phyloP scores from a whole-genome alignment of 1,140 invertebrate species.

The Chironomus striatipennis region DNA sequence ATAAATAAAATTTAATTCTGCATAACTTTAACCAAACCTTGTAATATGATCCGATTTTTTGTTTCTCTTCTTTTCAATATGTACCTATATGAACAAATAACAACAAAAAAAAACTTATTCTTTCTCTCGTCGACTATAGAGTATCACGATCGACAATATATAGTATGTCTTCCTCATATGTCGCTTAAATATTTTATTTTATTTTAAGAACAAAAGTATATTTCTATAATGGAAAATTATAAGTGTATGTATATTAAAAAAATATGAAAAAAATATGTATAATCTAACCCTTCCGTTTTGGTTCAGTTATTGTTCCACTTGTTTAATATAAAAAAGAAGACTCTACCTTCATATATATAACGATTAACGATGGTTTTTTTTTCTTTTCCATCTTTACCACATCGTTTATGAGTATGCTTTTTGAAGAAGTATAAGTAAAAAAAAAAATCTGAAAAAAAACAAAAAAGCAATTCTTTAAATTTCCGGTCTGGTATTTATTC shows the following conservation, averaged over 20 bases:
- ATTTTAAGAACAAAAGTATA: too few relatives aligned
- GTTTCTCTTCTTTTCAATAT: too few relatives aligned
- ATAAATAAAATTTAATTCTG: too few relatives aligned
- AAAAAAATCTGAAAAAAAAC: slow-evolving; percentile 16
- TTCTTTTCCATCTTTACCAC: slow-evolving; percentile 21
- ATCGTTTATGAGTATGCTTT: slow-evolving; percentile 20
- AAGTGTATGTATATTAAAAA: slow-evolving; percentile 8
- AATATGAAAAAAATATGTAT: neutral
- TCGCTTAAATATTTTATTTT: too few relatives aligned
- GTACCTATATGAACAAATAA: too few relatives aligned
- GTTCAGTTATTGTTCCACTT: slow-evolving; percentile 23
- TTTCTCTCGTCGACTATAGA: neutral
- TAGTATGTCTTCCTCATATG: too few relatives aligned
- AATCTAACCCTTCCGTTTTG: slow-evolving; percentile 23
- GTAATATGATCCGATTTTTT: too few relatives aligned
- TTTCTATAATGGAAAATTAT: neutral
- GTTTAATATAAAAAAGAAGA: slow-evolving; percentile 17
- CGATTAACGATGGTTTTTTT: neutral
- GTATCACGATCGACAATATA: neutral
- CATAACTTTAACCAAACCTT: too few relatives aligned
- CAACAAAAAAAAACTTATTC: too few relatives aligned
- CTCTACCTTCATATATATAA: slow-evolving; percentile 18
- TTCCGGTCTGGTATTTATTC: slow-evolving; percentile 23
- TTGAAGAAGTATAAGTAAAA: slow-evolving; percentile 13
- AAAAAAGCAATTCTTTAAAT: slow-evolving; percentile 24